Base-by-base conservation (phyloP, 2,113 vertebrate genomes). In the Merops nubicus region DNA sequence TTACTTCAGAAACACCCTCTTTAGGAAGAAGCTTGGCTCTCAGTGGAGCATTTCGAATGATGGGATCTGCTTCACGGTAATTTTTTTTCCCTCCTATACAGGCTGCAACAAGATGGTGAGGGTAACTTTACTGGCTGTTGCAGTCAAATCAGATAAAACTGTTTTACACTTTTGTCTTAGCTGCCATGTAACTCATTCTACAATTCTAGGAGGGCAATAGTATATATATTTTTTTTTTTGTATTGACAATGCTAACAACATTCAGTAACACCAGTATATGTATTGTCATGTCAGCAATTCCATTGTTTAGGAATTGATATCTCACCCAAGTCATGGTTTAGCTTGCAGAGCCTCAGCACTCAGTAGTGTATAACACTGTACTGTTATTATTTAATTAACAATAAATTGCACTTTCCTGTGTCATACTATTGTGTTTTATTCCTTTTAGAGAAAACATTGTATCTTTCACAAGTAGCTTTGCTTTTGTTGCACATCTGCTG, bases 41-140 rank as follows among this genome's bases (percentile, higher is more conserved):
- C 59, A 85, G 40, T 85, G 57, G 83, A 96, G 79, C 28, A 79
- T 96, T 96, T 54, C 73, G 56, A 50, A n/a, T 89, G 53, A 82
- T 83, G 50, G 69, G 65, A 76, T 92, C 53, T 78, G 64, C 97
- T 97, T 96, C 92, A 90, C 13, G 67, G 83, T 87, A 75, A 54
- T 62, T 88, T 88, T 92, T 94, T 94, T 84, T 89, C 26, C 91
- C 29, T 95, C 60, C 36, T 93, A 25, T 75, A 40, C 43, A 85
- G 56, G 47, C 59, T 88, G 60, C 68, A 89, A 8, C 54, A 80
- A 33, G 15, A 74, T 1, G 6, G 29, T 63, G 54, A 69, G 51
- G 75, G 91, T 73, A 94, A 33, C 54, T 91, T 96, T 88, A 42
- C 59, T 56, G 83, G 36, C 56, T 91, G 38, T 91, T 95, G 74